phyloP scores from a whole-genome alignment of 2,113 vertebrate genomes.

The Notiomystis cincta region DNA sequence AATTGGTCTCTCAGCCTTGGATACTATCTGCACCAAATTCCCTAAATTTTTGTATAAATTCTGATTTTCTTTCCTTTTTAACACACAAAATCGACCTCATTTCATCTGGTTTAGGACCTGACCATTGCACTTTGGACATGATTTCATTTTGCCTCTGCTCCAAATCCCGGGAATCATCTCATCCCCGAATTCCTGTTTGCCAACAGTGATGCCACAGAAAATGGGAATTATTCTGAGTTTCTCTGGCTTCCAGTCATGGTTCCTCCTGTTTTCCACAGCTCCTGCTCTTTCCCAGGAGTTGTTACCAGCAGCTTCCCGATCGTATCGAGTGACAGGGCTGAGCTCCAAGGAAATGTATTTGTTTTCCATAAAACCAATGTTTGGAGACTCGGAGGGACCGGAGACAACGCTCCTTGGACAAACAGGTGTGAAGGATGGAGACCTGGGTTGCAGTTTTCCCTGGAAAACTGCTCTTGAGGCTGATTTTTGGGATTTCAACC shows the following conservation, averaged over 20 bases:
- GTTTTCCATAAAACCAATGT: constrained; percentile 81
- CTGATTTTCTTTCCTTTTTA: neutral
- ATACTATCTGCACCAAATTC: neutral
- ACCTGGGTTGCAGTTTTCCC: neutral
- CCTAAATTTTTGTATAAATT: neutral
- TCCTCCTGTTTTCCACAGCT: constrained; percentile 61
- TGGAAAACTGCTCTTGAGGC: neutral
- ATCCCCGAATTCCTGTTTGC: neutral
- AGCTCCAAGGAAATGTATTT: constrained; percentile 74
- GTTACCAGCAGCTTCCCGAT: constrained; percentile 67
- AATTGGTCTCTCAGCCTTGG: neutral
- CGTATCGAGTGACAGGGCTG: constrained; percentile 69
- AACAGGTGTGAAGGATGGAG: constrained; percentile 70
- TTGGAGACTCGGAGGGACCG: constrained; percentile 77
- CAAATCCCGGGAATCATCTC: neutral
- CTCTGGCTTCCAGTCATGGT: neutral
- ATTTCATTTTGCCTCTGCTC: neutral
- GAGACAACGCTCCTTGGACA: constrained; percentile 69
- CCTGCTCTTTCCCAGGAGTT: constrained; percentile 71
- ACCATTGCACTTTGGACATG: neutral
- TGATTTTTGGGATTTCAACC: neutral
- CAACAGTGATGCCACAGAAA: neutral
- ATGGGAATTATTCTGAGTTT: neutral
- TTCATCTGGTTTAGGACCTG: neutral
- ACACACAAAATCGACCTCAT: neutral